Percentiles rank a stretch among this genome's conserved stretches.
Conservation (phyloP, 2,797 vertebrate species). For the Parotocinclus haroldoi region DNA sequence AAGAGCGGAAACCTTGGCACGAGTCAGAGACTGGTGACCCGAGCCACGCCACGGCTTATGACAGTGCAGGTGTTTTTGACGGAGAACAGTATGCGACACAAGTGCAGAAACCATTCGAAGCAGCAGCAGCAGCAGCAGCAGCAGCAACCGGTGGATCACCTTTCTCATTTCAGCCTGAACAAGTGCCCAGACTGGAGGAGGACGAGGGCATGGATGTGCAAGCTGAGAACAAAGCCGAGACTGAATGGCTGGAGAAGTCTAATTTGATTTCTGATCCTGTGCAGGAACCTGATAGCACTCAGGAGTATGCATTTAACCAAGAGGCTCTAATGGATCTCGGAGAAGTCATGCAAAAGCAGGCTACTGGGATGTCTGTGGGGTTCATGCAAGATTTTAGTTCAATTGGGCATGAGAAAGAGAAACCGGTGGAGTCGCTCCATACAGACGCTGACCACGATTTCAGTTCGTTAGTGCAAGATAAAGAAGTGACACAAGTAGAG, state of each 20-base stretch:
- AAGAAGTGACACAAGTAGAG: background rate
- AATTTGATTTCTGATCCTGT: slow-evolving; percentile 17
- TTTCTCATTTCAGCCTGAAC: slow-evolving; percentile 8
- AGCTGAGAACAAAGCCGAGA: slow-evolving; percentile 52
- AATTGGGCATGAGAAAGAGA: background rate
- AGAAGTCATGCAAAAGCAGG: background rate
- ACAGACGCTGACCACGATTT: background rate
- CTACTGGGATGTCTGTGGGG: background rate
- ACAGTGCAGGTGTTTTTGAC: slow-evolving; percentile 51
- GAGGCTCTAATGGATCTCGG: slow-evolving; percentile 28
- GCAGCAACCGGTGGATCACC: slow-evolving; percentile 40
- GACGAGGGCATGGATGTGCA: slow-evolving; percentile 20
- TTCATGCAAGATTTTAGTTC: background rate
- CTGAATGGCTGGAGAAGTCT: slow-evolving; percentile 25
- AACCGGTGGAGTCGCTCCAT: slow-evolving; percentile 3
- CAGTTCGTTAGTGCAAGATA: background rate
- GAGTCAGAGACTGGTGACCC: slow-evolving; percentile 28
- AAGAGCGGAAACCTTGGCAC: slow-evolving; percentile 54
- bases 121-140: slow-evolving; percentile 49
- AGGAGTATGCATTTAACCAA: slow-evolving; percentile 20
- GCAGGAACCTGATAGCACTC: slow-evolving; percentile 26
- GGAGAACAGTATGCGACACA: slow-evolving; percentile 40
- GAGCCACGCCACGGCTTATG: slow-evolving; percentile 43
- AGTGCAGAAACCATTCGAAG: slow-evolving; percentile 61
- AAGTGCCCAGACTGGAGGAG: slow-evolving; percentile 19